Conservation (phyloP, 2,888 invertebrate species). For the Tuta absoluta region DNA sequence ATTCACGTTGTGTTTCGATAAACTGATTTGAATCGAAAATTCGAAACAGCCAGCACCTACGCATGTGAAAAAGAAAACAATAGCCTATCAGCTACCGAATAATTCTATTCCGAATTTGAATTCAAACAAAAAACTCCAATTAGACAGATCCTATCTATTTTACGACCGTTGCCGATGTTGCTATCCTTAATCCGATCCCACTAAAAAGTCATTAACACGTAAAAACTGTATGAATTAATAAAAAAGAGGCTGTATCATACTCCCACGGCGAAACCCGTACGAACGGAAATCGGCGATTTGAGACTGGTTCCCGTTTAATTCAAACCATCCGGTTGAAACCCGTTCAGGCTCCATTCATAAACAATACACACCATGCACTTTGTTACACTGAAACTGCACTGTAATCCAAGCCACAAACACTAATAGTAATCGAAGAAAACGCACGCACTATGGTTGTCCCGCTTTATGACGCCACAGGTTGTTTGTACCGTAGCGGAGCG, state of each 20-base stretch:
- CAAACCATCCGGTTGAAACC: slow-evolving; percentile 53
- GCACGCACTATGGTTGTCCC: slow-evolving; percentile 40
- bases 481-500: slow-evolving; percentile 35
- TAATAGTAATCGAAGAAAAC: slow-evolving; percentile 42
- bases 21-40: slow-evolving; percentile 6
- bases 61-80: slow-evolving; percentile 6
- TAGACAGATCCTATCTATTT: slow-evolving; percentile 27
- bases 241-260: slow-evolving; percentile 40
- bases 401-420: slow-evolving; percentile 53
- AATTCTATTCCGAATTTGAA: slow-evolving; percentile 16
- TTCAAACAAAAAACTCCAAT: slow-evolving; percentile 25
- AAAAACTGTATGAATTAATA: slow-evolving; percentile 31
- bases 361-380: slow-evolving; percentile 46
- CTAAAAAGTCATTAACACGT: slow-evolving; percentile 41
- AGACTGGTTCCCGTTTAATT: slow-evolving; percentile 53
- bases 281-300: slow-evolving; percentile 56
- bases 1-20: neutral
- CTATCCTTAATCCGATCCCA: slow-evolving; percentile 41
- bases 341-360: slow-evolving; percentile 58
- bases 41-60: neutral
- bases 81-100: slow-evolving; percentile 2
- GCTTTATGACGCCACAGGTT: slow-evolving; percentile 61
- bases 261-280: slow-evolving; percentile 58
- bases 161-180: slow-evolving; percentile 34
- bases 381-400: slow-evolving; percentile 54